Base-by-base conservation (phyloP, 2,113 vertebrate species). In the Syngnathus typhle region DNA sequence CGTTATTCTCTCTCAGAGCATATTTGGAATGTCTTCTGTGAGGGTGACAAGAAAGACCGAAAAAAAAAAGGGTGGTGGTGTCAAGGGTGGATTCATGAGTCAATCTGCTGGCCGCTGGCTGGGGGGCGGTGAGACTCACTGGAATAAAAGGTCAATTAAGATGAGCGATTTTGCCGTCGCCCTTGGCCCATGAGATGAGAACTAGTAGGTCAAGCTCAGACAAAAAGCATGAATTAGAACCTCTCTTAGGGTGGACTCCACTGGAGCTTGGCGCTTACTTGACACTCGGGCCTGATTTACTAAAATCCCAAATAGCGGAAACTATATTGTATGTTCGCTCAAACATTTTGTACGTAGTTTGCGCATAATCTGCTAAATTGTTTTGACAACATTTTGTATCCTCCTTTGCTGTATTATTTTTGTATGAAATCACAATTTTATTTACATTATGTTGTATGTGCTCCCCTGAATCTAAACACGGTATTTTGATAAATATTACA, bases 41-140 rank as follows among this genome's bases (percentile, higher is more conserved):
- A 58, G 11, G n/a, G 32, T 9, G 21, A 9, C 13, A 11, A 19
- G 18, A 15, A 32, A 9, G 19, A 4, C 8, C 32, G 7, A 56
- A 58, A 70, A 75, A 67, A 71, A 58, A 19, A 16, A 47, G 2
- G 54, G 11, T 13, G 66, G 66, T 55, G 15, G 10, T 27, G 72
- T 70, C 68, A 49, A 68, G 51, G 18, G 37, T 78, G 9, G 66
- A 75, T 75, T 79, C 66, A 73, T 60, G 51, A 56, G 18, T 73
- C 64, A 19, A 75, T 82, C 68, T 67, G 5, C 1, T 39, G 23
- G n/a, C 27, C 60, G 76, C 27, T 32, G 27, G 74, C 77, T 21
- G 0, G 60, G 43, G 1, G 65, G 67, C 67, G 37, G 11, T 36
- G 60, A 72, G 71, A 67, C 4, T 1, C 51, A 44, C 7, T 46